Evolutionary conservation across 2,113 vertebrate genomes (phyloP).

Genomic region (Labrus mixtus): DNA sequence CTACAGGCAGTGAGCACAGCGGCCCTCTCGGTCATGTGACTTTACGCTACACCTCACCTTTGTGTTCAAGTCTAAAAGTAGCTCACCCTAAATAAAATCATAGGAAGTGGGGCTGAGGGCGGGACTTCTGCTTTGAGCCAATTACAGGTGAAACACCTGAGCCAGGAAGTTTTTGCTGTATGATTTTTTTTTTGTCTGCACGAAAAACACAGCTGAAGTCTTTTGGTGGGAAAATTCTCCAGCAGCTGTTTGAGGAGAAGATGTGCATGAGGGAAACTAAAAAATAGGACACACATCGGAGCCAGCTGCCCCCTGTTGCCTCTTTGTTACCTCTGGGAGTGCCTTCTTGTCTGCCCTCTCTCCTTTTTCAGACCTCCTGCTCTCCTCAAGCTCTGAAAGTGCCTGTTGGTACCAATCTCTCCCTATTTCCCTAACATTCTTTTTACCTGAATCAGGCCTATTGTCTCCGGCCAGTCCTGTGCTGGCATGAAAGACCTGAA

Average conservation of each 20-base stretch:
- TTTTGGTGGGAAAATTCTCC: conserved; percentile 64
- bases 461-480: conserved; percentile 45
- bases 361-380: conserved; percentile 36
- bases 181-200: conserved; percentile 20
- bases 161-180: conserved; percentile 32
- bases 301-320: conserved; percentile 76
- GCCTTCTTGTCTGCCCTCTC: conserved; percentile 52
- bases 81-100: conserved; percentile 32
- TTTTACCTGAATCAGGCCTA: conserved; percentile 58
- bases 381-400: conserved; percentile 27
- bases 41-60: conserved; percentile 37
- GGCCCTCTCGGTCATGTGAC: conserved; percentile 38
- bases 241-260: conserved; percentile 79
- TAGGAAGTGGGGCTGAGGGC: not conserved
- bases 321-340: conserved; percentile 72
- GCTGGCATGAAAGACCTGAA: conserved; percentile 56
- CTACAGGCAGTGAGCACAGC: conserved; percentile 50
- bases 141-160: conserved; percentile 50
- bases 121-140: conserved; percentile 17
- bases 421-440: conserved; percentile 39
- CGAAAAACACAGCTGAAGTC: conserved; percentile 30
- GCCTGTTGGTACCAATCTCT: conserved; percentile 28
- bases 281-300: conserved; percentile 82
- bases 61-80: conserved; percentile 26
- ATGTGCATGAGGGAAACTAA: conserved; percentile 75